phyloP scores from a whole-genome alignment of 2,888 invertebrate genomes.

The Chloroclystis v-ata region DNA sequence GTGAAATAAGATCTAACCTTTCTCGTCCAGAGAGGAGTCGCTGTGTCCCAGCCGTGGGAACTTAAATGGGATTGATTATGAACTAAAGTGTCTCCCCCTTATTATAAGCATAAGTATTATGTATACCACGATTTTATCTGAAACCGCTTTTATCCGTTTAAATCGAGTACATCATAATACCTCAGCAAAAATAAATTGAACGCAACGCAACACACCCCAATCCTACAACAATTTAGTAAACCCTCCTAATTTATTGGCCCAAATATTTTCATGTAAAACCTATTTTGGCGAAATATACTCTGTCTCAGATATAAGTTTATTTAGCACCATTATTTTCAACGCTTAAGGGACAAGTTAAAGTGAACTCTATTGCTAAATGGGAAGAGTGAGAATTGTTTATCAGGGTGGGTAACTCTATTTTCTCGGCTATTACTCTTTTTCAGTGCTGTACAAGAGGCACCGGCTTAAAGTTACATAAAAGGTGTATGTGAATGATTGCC shows the following conservation, averaged over 20 bases:
- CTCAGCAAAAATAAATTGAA: slow-evolving; percentile 9
- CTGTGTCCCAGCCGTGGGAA: no score
- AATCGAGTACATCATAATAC: slow-evolving; percentile 1
- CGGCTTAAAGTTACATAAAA: slow-evolving; percentile 40
- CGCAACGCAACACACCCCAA: slow-evolving; percentile 7
- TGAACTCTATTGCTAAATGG: slow-evolving; percentile 29
- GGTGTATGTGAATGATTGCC: slow-evolving; percentile 45
- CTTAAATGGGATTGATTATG: no score
- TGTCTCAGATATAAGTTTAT: slow-evolving; percentile 41
- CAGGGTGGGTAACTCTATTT: slow-evolving; percentile 43
- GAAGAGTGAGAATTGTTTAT: slow-evolving; percentile 31
- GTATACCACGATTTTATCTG: no score
- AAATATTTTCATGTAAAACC: slow-evolving; percentile 33
- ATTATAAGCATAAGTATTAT: no score
- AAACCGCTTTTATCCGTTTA: no score
- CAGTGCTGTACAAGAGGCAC: slow-evolving; percentile 41
- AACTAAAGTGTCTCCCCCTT: no score
- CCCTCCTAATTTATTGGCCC: slow-evolving; percentile 28
- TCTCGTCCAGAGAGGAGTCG: no score
- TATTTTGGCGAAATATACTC: slow-evolving; percentile 34
- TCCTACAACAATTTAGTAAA: slow-evolving; percentile 26
- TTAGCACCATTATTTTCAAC: slow-evolving; percentile 36
- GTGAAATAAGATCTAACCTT: no score
- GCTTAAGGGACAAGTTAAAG: slow-evolving; percentile 25
- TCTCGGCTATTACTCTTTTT: slow-evolving; percentile 52